Percentiles rank a stretch among this genome's conserved stretches.
Evolutionary conservation across 2,113 vertebrate species (phyloP).

Genomic region (Glaucomys volans): DNA sequence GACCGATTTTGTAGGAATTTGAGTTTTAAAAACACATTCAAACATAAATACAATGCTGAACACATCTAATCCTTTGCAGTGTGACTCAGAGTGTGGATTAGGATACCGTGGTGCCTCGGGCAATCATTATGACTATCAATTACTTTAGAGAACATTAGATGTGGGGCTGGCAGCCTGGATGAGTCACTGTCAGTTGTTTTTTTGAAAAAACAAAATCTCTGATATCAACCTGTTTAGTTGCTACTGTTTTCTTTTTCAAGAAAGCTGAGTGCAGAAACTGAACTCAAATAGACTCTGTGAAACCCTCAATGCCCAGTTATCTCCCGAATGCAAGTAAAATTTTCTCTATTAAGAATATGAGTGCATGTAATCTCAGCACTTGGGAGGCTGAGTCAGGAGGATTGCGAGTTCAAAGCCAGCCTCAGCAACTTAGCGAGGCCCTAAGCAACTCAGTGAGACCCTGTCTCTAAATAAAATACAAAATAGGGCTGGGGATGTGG

Average conservation of each 20-base stretch:
- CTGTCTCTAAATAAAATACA: too few species aligned
- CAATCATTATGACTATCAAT: background rate
- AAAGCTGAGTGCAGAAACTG: slow-evolving; percentile 35
- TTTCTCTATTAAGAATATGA: background rate
- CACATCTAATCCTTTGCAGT: background rate
- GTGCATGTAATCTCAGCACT: too few species aligned
- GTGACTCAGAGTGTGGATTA: background rate
- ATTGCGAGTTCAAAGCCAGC: too few species aligned
- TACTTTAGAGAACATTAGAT: slow-evolving; percentile 49
- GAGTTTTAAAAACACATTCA: background rate
- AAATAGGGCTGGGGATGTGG: too few species aligned
- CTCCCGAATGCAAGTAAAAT: background rate
- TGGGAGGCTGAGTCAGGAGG: too few species aligned
- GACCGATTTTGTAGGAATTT: background rate
- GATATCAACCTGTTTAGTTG: background rate
- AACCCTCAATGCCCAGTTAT: background rate
- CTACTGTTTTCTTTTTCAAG: slow-evolving; percentile 15
- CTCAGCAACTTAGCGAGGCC: too few species aligned
- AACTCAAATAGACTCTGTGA: background rate
- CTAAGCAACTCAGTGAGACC: too few species aligned
- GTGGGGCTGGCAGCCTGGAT: background rate
- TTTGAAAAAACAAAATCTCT: background rate
- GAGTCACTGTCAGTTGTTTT: slow-evolving; percentile 55
- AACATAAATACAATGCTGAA: background rate
- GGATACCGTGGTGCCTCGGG: background rate